phyloP scores from a whole-genome alignment of 2,888 invertebrate species.

The Bibio marci region DNA sequence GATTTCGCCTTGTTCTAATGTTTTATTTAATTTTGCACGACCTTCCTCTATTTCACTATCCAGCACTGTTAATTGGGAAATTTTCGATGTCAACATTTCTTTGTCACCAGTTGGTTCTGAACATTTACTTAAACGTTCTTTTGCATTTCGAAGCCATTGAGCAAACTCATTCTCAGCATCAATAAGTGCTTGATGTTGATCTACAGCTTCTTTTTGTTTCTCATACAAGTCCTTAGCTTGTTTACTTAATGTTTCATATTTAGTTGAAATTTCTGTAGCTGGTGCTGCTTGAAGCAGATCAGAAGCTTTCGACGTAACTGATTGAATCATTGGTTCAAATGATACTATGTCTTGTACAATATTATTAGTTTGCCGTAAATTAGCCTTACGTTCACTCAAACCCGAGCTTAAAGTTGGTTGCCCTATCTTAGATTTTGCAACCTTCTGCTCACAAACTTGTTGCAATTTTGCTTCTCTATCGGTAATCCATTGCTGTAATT shows the following conservation, averaged over 20 bases:
- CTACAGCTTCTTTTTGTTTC: constrained; percentile 76
- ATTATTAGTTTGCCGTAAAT: constrained; percentile 77
- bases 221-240: constrained; percentile 81
- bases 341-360: constrained; percentile 93
- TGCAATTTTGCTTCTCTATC: constrained; percentile 84
- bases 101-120: constrained; percentile 86
- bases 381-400: constrained; percentile 74
- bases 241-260: constrained; percentile 78
- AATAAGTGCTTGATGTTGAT: constrained; percentile 80
- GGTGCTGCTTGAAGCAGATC: constrained; percentile 82
- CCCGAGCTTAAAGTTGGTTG: constrained; percentile 61
- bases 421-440: constrained; percentile 59
- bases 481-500: constrained; percentile 85
- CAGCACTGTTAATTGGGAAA: constrained; percentile 68
- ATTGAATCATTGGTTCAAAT: constrained; percentile 94
- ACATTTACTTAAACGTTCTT: constrained; percentile 78
- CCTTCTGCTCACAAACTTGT: constrained; percentile 74
- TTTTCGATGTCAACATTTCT: constrained; percentile 70
- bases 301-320: constrained; percentile 83
- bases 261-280: constrained; percentile 78
- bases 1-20: constrained; percentile 67
- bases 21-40: constrained; percentile 63
- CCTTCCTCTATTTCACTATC: constrained; percentile 72
- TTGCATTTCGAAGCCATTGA: constrained; percentile 82
- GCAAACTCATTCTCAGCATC: constrained; percentile 84